phyloP scores from a whole-genome alignment of 2,797 vertebrate species.

The Phataginus tetradactyla region DNA sequence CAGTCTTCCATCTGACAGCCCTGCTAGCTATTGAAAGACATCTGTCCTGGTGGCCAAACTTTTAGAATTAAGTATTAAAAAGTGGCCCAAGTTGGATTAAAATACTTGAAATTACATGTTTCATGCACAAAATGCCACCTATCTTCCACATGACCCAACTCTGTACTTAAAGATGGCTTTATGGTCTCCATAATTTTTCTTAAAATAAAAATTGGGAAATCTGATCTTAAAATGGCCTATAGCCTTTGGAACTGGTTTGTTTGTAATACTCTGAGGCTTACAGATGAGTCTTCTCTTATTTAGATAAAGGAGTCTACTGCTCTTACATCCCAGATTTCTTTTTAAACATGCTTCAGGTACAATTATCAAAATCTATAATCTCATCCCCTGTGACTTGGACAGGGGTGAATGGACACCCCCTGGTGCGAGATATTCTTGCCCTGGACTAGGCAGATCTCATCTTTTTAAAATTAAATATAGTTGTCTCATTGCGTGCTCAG shows the following conservation, averaged over 20 bases:
- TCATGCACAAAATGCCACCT: not conserved
- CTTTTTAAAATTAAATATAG: slow-evolving; percentile 10
- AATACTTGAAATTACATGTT: not conserved
- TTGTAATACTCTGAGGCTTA: not conserved
- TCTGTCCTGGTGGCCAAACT: not conserved
- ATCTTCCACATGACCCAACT: not conserved
- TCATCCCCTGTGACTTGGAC: not conserved
- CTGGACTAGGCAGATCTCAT: not conserved
- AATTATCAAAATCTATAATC: not conserved
- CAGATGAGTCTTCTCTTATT: not conserved
- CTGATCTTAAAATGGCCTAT: not conserved
- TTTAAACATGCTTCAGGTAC: not conserved
- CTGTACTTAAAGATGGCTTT: not conserved
- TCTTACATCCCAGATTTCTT: not conserved
- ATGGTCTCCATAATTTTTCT: not conserved
- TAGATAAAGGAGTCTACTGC: not conserved
- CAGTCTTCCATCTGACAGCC: not conserved
- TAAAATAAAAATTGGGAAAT: not conserved
- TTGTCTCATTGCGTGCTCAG: not conserved
- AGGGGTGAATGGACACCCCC: not conserved
- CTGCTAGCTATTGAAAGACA: slow-evolving; percentile 1
- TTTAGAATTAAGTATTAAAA: slow-evolving; percentile 6
- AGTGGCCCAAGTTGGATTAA: not conserved
- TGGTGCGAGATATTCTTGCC: not conserved
- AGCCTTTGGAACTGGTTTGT: not conserved